Conservation (phyloP, 2,888 invertebrate species). For the Phymatocera aterrima region DNA sequence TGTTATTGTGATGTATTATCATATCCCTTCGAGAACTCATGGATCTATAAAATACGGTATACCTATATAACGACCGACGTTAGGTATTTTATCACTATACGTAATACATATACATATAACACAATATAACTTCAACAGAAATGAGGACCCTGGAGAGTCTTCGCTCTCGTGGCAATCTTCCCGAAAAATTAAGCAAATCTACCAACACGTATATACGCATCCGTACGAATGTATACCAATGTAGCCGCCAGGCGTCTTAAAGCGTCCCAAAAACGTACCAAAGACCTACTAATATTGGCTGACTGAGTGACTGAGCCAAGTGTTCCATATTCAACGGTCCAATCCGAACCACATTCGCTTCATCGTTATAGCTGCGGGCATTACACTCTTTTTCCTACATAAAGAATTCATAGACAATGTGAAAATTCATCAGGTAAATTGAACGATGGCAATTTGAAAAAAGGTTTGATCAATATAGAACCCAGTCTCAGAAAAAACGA, state of each 20-base stretch:
- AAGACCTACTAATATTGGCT: constrained; percentile 33
- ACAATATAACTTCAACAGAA: no score
- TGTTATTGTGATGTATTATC: no score
- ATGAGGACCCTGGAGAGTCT: constrained; percentile 13
- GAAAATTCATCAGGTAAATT: neutral
- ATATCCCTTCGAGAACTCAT: neutral
- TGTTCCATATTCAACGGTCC: neutral
- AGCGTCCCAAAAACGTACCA: constrained; percentile 28
- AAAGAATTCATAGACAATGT: no score
- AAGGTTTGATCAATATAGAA: no score
- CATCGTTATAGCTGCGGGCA: no score
- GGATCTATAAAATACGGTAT: neutral
- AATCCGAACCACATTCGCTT: neutral
- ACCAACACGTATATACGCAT: no score
- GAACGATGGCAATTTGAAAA: no score
- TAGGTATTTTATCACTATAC: neutral
- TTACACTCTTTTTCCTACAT: no score
- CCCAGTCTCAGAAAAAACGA: no score
- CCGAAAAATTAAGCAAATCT: constrained; percentile 27
- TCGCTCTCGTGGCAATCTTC: constrained; percentile 17
- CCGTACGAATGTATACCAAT: no score
- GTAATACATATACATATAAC: neutral
- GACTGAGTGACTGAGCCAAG: constrained; percentile 21
- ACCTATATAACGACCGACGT: no score
- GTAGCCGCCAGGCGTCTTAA: constrained; percentile 4